Conservation (phyloP, 2,888 invertebrate species). For the Epistrophe eligans region DNA sequence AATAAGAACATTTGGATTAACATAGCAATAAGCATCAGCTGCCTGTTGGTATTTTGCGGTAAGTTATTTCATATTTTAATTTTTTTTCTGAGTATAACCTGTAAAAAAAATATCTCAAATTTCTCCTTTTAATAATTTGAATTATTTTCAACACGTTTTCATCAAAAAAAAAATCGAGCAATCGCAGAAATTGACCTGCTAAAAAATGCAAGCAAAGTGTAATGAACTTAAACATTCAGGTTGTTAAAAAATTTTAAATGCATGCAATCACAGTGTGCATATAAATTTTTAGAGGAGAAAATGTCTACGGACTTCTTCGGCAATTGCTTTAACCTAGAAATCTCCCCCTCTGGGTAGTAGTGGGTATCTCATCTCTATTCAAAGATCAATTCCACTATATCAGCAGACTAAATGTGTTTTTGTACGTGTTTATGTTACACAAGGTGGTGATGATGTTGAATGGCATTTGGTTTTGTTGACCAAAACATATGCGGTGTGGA, state of each 20-base stretch:
- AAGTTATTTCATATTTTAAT: conserved; percentile 27
- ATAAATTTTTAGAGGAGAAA: conserved; percentile 47
- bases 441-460: conserved; percentile 13
- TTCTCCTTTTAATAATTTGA: conserved; percentile 40
- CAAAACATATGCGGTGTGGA: conserved; percentile 4
- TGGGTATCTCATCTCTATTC: conserved; percentile 28
- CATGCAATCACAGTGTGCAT: conserved; percentile 46
- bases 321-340: conserved; percentile 70
- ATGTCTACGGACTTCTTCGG: conserved; percentile 34
- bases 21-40: conserved; percentile 53
- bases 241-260: conserved; percentile 51
- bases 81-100: conserved; percentile 19
- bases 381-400: conserved; percentile 58
- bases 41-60: conserved; percentile 68
- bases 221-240: conserved; percentile 60
- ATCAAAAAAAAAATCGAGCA: conserved; percentile 18
- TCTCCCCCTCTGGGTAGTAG: no score
- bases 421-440: conserved; percentile 67
- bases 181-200: background rate
- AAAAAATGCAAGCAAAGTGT: conserved; percentile 28
- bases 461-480: conserved; percentile 40
- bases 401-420: conserved; percentile 15
- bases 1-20: conserved; percentile 61
- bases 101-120: background rate
- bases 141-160: conserved; percentile 7